Evolutionary conservation across 2,113 vertebrate genomes (phyloP).

Genomic region (Dolichotis patagonum): DNA sequence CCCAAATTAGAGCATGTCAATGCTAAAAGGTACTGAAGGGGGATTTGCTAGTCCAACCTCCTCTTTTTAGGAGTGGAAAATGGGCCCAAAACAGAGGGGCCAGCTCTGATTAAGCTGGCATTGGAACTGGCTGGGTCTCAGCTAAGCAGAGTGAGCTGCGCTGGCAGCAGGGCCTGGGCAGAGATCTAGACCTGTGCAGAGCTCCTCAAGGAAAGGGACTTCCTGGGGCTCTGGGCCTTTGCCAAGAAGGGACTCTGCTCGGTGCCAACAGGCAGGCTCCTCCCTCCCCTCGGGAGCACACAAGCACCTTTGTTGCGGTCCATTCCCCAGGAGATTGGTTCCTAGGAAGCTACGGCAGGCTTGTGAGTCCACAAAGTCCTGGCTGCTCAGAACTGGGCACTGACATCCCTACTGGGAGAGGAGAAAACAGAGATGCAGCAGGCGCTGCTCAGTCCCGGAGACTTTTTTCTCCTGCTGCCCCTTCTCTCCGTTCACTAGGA

Average conservation of each 20-base stretch:
- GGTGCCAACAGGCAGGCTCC: background rate
- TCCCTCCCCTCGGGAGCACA: background rate
- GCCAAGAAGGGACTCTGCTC: fast-evolving
- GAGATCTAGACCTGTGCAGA: background rate
- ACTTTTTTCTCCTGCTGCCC: background rate
- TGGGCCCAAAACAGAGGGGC: background rate
- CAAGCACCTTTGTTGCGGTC: background rate
- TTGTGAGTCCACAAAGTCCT: background rate
- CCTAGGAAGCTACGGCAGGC: background rate
- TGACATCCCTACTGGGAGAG: background rate
- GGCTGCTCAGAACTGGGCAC: background rate
- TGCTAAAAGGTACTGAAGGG: background rate
- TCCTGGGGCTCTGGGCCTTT: background rate
- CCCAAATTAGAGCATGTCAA: background rate
- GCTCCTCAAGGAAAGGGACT: background rate
- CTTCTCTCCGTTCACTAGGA: background rate
- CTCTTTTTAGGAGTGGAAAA: background rate
- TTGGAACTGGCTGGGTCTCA: background rate
- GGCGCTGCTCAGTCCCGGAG: background rate
- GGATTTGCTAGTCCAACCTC: background rate
- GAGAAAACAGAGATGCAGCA: background rate
- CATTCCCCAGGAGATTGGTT: background rate
- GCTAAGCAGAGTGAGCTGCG: background rate
- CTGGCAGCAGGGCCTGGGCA: background rate
- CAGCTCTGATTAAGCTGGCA: background rate